Base-by-base conservation (phyloP, 2,113 vertebrate genomes). In the Hucho hucho region DNA sequence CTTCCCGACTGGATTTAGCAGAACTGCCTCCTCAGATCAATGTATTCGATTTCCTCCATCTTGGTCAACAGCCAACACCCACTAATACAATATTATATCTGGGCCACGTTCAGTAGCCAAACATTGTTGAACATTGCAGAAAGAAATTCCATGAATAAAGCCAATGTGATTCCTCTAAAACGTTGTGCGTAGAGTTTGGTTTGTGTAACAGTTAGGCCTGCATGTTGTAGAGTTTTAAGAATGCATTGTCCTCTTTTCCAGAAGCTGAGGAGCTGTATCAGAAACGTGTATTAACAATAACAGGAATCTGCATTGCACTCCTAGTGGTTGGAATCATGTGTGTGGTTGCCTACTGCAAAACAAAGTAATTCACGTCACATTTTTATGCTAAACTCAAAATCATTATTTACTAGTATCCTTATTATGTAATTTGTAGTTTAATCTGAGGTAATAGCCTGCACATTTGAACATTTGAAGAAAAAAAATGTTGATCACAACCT, bases 271-370 rank as follows among this genome's bases (percentile, higher is more conserved):
- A 99, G 93, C 94, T 99, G 86, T 99, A 99, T 94, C 97, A 99
- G 96, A 99, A 99, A 95, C 95, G 97, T 71, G 95, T 98, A 88
- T 93, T 99, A 93, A 99, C 98, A 89, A 99, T 99, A 91, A 95
- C 97, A 79, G 98, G 98, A 91, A 99, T 99, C 95, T 99, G 98
- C 94, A 98, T 99, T 93, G 98, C 98, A 25, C 96, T 99, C 86
- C 96, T 99, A 76, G 97, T 99, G 76, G 98, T 99, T 84, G 98
- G 98, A 93, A 97, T 99, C 95, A 97, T 99, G 97, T 99, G 98
- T 96, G 97, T 99, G 93, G 97, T 98, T 92, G 98, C 96, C 93
- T 99, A 99, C 96, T 99, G 97, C 97, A 98, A 98, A 95, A 99
- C 98, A 92, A 99, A 99, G 98, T 99, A 98, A 98, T 94, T 91